Percentiles rank a stretch among this genome's conserved stretches.
Conservation (phyloP, 2,888 invertebrate genomes). For the Brachyopa scutellaris region DNA sequence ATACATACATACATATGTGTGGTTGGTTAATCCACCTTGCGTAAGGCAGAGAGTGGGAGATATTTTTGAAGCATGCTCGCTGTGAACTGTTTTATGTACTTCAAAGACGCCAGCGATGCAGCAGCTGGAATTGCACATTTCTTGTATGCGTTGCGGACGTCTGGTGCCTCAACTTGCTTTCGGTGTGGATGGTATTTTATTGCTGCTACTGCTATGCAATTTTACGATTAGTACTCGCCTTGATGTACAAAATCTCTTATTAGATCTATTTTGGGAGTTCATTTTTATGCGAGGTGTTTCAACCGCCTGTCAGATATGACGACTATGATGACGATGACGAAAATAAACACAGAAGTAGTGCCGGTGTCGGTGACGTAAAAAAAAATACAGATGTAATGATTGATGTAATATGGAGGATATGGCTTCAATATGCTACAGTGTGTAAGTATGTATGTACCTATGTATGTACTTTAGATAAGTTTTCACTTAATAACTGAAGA, state of each 20-base stretch:
- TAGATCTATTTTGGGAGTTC: conserved; percentile 49
- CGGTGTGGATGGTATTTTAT: conserved; percentile 39
- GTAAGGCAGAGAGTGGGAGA: neutral
- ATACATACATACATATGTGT: neutral
- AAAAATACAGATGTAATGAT: neutral
- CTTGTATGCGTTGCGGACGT: conserved; percentile 42
- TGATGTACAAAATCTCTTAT: conserved; percentile 23
- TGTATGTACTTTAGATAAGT: too few relatives aligned
- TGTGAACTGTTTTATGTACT: conserved; percentile 43
- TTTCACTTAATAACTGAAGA: too few relatives aligned
- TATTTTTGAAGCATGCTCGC: conserved; percentile 26
- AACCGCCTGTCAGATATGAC: conserved; percentile 45
- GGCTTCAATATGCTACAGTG: too few relatives aligned
- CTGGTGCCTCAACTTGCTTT: conserved; percentile 27
- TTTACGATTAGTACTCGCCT: conserved; percentile 59
- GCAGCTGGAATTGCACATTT: conserved; percentile 61
- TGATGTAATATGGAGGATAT: conserved; percentile 20
- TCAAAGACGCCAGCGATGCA: conserved; percentile 52
- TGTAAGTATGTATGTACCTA: too few relatives aligned
- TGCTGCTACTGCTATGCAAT: conserved; percentile 56
- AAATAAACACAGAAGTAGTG: conserved; percentile 49
- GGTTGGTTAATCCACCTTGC: conserved; percentile 21
- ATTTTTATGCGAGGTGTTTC: conserved; percentile 49
- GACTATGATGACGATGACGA: conserved; percentile 49
- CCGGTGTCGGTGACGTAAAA: conserved; percentile 1